These are phyloP conservation scores for Philereme vetulata DNA, from an alignment of 2,888 invertebrate genomes.

Conservation along the genomic window DNA sequence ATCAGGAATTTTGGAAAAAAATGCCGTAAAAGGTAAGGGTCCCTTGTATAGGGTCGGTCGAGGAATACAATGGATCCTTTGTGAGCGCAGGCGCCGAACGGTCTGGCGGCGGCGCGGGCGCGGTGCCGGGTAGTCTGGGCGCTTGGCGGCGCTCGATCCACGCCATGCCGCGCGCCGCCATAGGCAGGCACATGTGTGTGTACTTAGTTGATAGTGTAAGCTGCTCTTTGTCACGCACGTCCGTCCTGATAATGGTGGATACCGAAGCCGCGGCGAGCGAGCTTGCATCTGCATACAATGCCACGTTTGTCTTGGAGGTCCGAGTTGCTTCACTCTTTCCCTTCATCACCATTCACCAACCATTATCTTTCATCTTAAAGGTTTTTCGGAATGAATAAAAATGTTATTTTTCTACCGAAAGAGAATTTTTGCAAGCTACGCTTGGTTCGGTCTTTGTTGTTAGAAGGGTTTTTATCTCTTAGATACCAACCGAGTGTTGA, in stretches of 20 bases:
- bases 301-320: constrained; percentile 36
- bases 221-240: constrained; percentile 42
- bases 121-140: constrained; percentile 60
- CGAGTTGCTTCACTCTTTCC: constrained; percentile 4
- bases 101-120: constrained; percentile 64
- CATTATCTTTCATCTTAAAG: neutral
- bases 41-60: constrained; percentile 68
- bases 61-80: constrained; percentile 79
- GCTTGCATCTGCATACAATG: constrained; percentile 59
- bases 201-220: constrained; percentile 20
- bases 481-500: too few species aligned
- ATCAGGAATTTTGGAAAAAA: constrained; percentile 77
- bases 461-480: too few species aligned
- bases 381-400: neutral
- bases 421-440: too few species aligned
- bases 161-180: constrained; percentile 6
- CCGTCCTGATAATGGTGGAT: constrained; percentile 35
- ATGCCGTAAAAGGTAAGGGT: constrained; percentile 65
- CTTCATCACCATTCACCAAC: constrained; percentile 2
- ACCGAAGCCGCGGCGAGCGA: constrained; percentile 40
- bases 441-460: too few species aligned
- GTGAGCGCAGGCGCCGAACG: constrained; percentile 79
- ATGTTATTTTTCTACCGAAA: too few species aligned
- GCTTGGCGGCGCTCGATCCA: constrained; percentile 34
- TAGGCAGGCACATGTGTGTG: constrained; percentile 15